Base-by-base conservation (phyloP, 2,113 vertebrate species). In the Hydropotes inermis region DNA sequence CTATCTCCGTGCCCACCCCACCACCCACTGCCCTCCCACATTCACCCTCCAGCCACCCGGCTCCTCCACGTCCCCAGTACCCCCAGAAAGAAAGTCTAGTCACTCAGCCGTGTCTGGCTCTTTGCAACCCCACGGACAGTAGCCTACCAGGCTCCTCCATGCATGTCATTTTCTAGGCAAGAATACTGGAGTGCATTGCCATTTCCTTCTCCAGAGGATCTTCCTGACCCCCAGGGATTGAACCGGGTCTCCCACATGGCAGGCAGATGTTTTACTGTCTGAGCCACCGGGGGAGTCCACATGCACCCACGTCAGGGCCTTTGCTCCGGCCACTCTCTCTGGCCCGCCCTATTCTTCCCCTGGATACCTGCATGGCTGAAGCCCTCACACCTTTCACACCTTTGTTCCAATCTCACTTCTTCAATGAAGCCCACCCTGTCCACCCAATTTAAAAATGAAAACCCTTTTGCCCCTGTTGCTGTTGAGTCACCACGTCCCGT, bases 81-180 rank as follows among this genome's bases (percentile, higher is more conserved):
- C 23, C 67, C n/a, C 67, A 70, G n/a, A 70, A 36, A 70, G 64
- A 70, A 70, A 39, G n/a, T 21, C 39, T 70, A 70, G 19, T 70
- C 19, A 0, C 36, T 36, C n/a, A 36, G 67, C 23, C 2, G 0
- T 70, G 19, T 70, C 19, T 0, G 10, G 23, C 10, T 39, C 67
- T 36, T 36, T 70, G 67, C 2, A 0, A 23, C n/a, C n/a, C 10
- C n/a, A 23, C 23, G n/a, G 5, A 70, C 17, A 23, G 64, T 70
- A 70, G 19, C 64, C n/a, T 11, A 70, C 64, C n/a, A 70, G n/a
- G n/a, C n/a, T 70, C 9, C 17, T 70, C 64, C 39, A 39, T 39
- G 39, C 39, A 39, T 39, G 39, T 39, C 39, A 39, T 39, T 39
- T 39, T 39, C 39, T 39, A 39, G 19, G n/a, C 19, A 70, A 70